Evolutionary conservation across 1,140 invertebrate genomes (phyloP).

Genomic region (Leptinotarsa undecemlineata): DNA sequence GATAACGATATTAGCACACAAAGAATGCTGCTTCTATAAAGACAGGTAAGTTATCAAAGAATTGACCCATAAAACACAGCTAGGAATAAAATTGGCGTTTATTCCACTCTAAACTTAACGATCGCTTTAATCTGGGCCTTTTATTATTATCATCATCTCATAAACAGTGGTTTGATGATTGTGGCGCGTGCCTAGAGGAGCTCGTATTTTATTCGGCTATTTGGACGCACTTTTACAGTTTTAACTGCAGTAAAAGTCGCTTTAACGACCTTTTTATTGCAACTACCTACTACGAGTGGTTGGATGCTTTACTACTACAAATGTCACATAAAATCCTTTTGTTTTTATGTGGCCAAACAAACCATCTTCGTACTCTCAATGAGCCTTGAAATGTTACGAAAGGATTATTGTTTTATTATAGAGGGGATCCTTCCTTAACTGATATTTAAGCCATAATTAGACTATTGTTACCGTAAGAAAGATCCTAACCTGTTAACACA

Average conservation of each 20-base stretch:
- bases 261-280: constrained; percentile 54
- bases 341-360: constrained; percentile 12
- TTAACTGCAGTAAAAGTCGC: constrained; percentile 54
- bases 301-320: constrained; percentile 45
- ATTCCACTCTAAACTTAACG: constrained; percentile 52
- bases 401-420: too few species aligned
- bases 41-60: constrained; percentile 34
- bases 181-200: constrained; percentile 52
- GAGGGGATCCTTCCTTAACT: too few species aligned
- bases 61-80: constrained; percentile 39
- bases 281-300: constrained; percentile 48
- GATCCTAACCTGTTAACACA: too few species aligned
- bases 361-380: background rate
- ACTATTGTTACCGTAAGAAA: too few species aligned
- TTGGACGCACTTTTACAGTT: constrained; percentile 54
- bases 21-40: constrained; percentile 34
- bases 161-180: constrained; percentile 50
- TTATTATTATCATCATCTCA: constrained; percentile 52
- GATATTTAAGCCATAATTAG: too few species aligned
- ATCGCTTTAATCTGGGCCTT: constrained; percentile 50
- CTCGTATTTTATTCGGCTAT: constrained; percentile 51
- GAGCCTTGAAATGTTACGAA: too few species aligned
- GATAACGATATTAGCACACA: constrained; percentile 32
- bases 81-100: constrained; percentile 53
- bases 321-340: constrained; percentile 45